phyloP scores from a whole-genome alignment of 2,888 invertebrate genomes.

The Dendrolimus pini region DNA sequence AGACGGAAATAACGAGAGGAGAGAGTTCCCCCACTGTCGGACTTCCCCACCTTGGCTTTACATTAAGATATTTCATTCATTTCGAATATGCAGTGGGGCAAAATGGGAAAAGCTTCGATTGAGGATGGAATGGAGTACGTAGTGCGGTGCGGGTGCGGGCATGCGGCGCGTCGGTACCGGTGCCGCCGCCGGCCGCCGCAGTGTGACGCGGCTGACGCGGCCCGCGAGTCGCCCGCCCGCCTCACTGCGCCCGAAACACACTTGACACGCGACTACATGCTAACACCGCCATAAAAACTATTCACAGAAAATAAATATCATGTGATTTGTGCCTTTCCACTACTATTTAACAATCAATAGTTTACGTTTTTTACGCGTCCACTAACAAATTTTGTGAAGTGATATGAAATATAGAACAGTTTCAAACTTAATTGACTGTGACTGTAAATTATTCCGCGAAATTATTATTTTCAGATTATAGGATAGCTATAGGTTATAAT shows the following conservation, averaged over 20 bases:
- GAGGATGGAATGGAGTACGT: constrained; percentile 6
- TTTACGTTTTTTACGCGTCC: background rate
- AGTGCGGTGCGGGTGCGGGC: constrained; percentile 31
- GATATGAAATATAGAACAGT: constrained; percentile 14
- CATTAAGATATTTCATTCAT: no score
- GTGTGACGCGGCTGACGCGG: constrained; percentile 69
- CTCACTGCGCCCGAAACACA: constrained; percentile 25
- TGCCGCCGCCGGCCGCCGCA: constrained; percentile 37
- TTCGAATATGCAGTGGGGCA: no score
- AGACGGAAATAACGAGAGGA: no score
- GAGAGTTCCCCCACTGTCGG: no score
- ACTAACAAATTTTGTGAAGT: constrained; percentile 14
- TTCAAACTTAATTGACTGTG: background rate
- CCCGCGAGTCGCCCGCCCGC: constrained; percentile 53
- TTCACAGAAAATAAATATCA: constrained; percentile 20
- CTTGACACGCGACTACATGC: constrained; percentile 30
- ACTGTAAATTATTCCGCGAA: no score
- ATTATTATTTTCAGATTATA: no score
- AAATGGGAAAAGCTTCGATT: no score
- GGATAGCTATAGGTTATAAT: no score
- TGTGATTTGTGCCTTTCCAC: constrained; percentile 46
- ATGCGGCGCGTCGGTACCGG: constrained; percentile 24
- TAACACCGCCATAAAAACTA: constrained; percentile 23
- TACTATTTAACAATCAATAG: constrained; percentile 4
- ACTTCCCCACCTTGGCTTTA: no score